phyloP scores from a whole-genome alignment of 2,888 invertebrate genomes.

The Phalangium opilio region DNA sequence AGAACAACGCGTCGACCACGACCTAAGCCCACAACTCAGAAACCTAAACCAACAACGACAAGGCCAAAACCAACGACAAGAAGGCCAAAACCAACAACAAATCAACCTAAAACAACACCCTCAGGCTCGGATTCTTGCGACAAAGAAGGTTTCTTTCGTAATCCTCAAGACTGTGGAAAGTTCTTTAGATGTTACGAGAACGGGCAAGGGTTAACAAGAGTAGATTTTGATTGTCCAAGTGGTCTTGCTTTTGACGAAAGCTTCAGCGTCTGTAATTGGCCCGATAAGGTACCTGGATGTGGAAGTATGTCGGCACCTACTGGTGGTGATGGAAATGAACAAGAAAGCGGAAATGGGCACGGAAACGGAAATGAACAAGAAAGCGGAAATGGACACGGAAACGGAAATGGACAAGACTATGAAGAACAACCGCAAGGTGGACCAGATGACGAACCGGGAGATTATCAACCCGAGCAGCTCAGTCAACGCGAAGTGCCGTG shows the following conservation, averaged over 20 bases:
- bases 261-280: constrained; percentile 15
- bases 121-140: constrained; percentile 8
- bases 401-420: background rate
- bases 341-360: background rate
- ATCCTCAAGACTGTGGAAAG: constrained; percentile 18
- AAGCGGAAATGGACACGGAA: background rate
- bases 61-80: background rate
- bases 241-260: constrained; percentile 18
- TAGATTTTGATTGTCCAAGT: constrained; percentile 18
- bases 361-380: background rate
- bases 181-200: constrained; percentile 20
- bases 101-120: background rate
- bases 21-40: constrained; percentile 11
- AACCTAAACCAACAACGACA: background rate
- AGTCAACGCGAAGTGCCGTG: too few species aligned
- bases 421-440: background rate
- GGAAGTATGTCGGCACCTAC: background rate
- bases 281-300: background rate
- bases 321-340: background rate
- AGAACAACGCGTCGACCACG: too few species aligned
- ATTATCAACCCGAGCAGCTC: too few species aligned
- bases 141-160: constrained; percentile 19
- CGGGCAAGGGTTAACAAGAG: constrained; percentile 13
- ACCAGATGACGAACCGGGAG: background rate
- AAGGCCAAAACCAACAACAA: background rate